Conservation (phyloP, 2,888 invertebrate genomes). For the Didymodactylos carnosus region DNA sequence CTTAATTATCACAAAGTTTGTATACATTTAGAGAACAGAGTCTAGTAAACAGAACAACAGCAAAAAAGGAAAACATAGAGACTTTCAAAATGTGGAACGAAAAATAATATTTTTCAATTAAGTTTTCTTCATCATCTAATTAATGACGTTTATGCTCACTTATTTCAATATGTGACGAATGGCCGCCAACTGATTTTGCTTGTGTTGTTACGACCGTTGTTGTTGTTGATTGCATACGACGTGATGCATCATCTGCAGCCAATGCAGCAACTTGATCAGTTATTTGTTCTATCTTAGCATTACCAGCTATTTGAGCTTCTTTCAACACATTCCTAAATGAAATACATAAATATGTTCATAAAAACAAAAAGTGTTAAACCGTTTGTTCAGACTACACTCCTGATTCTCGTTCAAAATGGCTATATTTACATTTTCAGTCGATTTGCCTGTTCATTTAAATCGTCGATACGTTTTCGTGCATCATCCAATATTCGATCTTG, state of each 20-base stretch:
- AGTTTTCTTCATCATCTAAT: too few relatives aligned
- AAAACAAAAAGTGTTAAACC: not conserved
- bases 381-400: too few relatives aligned
- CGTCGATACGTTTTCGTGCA: not conserved
- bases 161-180: too few relatives aligned
- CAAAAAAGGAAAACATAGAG: too few relatives aligned
- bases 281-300: not conserved
- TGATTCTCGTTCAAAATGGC: too few relatives aligned
- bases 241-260: not conserved
- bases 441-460: not conserved
- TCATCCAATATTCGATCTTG: not conserved
- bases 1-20: too few relatives aligned
- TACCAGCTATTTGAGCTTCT: not conserved
- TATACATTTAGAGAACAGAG: too few relatives aligned
- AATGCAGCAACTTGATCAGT: not conserved
- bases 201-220: not conserved
- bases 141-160: too few relatives aligned
- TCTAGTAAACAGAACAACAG: too few relatives aligned
- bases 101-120: too few relatives aligned
- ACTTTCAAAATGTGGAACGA: too few relatives aligned
- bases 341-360: not conserved
- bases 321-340: not conserved
- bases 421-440: not conserved
- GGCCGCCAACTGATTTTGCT: not conserved
- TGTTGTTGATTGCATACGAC: not conserved